These are phyloP conservation scores for Etheostoma nigrum DNA, from an alignment of 2,797 vertebrate genomes.

Conservation along the genomic window DNA sequence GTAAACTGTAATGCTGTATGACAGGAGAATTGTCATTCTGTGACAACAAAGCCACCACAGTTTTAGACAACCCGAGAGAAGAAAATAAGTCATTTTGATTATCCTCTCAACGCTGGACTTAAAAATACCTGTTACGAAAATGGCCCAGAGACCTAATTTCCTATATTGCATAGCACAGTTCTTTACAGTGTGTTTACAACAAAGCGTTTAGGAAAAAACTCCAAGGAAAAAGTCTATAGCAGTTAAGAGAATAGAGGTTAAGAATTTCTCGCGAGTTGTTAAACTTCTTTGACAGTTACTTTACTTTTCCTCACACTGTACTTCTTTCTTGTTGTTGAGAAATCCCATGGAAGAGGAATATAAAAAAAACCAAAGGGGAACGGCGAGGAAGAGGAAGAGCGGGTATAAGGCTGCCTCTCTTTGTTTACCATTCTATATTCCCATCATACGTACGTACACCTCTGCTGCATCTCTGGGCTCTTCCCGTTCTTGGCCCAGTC, in stretches of 20 bases:
- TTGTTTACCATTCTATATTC: slow-evolving; percentile 85
- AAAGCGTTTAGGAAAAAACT: slow-evolving; percentile 45
- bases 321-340: slow-evolving; percentile 77
- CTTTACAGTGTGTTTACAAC: slow-evolving; percentile 41
- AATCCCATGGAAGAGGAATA: slow-evolving; percentile 74
- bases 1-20: slow-evolving; percentile 49
- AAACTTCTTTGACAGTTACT: slow-evolving; percentile 85
- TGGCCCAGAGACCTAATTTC: slow-evolving; percentile 42
- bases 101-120: slow-evolving; percentile 41
- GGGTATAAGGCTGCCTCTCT: slow-evolving; percentile 65
- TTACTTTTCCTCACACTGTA: slow-evolving; percentile 77
- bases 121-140: slow-evolving; percentile 51
- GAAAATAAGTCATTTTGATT: slow-evolving; percentile 41
- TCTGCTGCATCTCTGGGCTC: slow-evolving; percentile 80
- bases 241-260: slow-evolving; percentile 63
- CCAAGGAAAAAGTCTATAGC: slow-evolving; percentile 35
- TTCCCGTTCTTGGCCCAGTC: slow-evolving; percentile 89
- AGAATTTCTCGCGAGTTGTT: slow-evolving; percentile 74
- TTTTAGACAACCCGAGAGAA: slow-evolving; percentile 22
- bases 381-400: slow-evolving; percentile 58
- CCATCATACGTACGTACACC: slow-evolving; percentile 65
- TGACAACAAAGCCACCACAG: slow-evolving; percentile 47
- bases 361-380: slow-evolving; percentile 46
- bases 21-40: slow-evolving; percentile 52
- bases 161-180: slow-evolving; percentile 9